A percentile compares a stretch with the other conserved stretches of the same genome.
Conservation (phyloP, 2,888 invertebrate genomes). For the Dryobota labecula region DNA sequence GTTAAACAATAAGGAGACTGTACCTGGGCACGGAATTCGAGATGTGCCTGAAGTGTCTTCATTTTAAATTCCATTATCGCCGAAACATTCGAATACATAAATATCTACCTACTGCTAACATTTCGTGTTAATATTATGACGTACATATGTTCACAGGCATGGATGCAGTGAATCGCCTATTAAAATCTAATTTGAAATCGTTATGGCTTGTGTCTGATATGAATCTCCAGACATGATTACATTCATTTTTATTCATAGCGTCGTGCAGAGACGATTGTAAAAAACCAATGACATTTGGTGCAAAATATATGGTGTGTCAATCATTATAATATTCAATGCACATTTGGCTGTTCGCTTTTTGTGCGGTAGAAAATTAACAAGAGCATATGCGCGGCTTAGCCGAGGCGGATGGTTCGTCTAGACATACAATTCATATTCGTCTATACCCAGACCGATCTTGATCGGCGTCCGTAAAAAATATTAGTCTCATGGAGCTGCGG, state of each 20-base stretch:
- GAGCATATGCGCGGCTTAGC: slow-evolving; percentile 74
- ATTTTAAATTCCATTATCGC: slow-evolving; percentile 64
- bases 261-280: slow-evolving; percentile 70
- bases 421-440: slow-evolving; percentile 80
- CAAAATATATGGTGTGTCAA: slow-evolving; percentile 73
- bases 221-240: slow-evolving; percentile 77
- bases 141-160: slow-evolving; percentile 38
- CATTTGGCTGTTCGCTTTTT: slow-evolving; percentile 73
- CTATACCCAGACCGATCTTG: slow-evolving; percentile 83
- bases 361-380: slow-evolving; percentile 71
- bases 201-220: slow-evolving; percentile 72
- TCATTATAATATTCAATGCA: slow-evolving; percentile 79
- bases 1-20: slow-evolving; percentile 35
- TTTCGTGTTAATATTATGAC: slow-evolving; percentile 52
- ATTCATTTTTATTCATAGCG: slow-evolving; percentile 78
- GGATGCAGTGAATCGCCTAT: slow-evolving; percentile 66
- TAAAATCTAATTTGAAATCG: slow-evolving; percentile 70
- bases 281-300: slow-evolving; percentile 72
- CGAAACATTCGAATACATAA: slow-evolving; percentile 56
- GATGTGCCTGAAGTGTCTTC: slow-evolving; percentile 46
- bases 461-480: slow-evolving; percentile 76
- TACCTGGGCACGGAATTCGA: slow-evolving; percentile 41
- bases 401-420: slow-evolving; percentile 81
- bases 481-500: slow-evolving; percentile 70
- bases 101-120: slow-evolving; percentile 41